Conservation (phyloP, 2,888 invertebrate species). For the Phlogophora meticulosa region DNA sequence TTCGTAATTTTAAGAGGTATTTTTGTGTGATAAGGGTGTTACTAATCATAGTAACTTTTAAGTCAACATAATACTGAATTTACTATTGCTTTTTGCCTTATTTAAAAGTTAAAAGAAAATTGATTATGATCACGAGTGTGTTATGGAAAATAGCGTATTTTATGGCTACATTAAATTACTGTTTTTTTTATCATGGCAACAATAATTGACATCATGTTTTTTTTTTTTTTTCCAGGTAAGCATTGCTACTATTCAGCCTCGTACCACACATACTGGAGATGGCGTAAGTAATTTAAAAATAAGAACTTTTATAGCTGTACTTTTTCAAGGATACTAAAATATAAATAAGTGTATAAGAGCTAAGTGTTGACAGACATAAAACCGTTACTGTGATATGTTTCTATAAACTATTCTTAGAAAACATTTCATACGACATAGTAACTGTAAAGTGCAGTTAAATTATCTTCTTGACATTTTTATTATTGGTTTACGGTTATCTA, state of each 20-base stretch:
- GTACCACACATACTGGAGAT: too few relatives aligned
- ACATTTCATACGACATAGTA: conserved; percentile 21
- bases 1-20: neutral
- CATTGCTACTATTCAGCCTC: conserved; percentile 17
- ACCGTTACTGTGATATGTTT: conserved; percentile 16
- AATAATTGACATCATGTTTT: neutral
- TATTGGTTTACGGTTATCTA: conserved; percentile 15
- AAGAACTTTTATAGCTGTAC: neutral
- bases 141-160: neutral
- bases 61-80: too few relatives aligned
- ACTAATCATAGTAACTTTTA: fast-evolving
- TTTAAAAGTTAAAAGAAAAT: too few relatives aligned
- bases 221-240: conserved; percentile 53
- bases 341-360: neutral
- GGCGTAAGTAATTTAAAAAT: conserved; percentile 34
- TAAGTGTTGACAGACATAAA: conserved; percentile 14
- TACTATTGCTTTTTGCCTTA: too few relatives aligned
- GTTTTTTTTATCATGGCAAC: neutral
- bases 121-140: too few relatives aligned
- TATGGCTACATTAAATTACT: neutral
- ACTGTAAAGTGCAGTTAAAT: conserved; percentile 41
- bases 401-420: conserved; percentile 18
- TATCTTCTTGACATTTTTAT: conserved; percentile 39
- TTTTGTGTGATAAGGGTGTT: neutral
- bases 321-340: neutral